A percentile compares a stretch with the other conserved stretches of the same genome.
These are phyloP conservation scores for Sylvia borin DNA, from an alignment of 2,797 vertebrate genomes.

Conservation along the genomic window DNA sequence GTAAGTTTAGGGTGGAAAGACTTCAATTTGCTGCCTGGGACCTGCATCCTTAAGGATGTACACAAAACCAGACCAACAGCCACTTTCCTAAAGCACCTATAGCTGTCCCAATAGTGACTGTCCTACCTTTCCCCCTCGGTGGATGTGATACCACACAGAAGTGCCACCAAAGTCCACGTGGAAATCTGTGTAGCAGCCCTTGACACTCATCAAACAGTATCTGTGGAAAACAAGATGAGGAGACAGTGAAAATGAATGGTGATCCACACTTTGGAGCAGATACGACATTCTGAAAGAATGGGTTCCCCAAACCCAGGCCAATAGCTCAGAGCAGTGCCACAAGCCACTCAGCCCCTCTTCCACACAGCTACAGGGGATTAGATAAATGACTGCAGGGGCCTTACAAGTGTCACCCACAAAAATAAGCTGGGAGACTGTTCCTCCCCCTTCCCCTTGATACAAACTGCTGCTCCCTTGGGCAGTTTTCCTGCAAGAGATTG, in stretches of 20 bases:
- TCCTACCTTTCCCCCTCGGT: conserved; percentile 93
- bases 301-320: background rate
- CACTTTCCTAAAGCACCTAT: background rate
- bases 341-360: background rate
- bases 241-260: background rate
- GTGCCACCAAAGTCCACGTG: conserved; percentile 98
- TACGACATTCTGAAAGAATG: background rate
- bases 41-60: background rate
- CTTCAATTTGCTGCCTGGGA: background rate
- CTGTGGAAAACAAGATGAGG: conserved; percentile 64
- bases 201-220: conserved; percentile 98
- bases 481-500: background rate
- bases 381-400: background rate
- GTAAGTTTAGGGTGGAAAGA: background rate
- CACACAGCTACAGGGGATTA: background rate
- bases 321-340: background rate
- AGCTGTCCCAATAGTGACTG: background rate
- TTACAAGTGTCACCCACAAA: background rate
- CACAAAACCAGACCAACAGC: background rate
- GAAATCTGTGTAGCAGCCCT: conserved; percentile 98
- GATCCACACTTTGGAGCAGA: background rate
- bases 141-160: conserved; percentile 98
- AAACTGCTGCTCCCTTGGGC: background rate
- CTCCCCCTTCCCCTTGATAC: background rate
- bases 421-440: background rate